These are phyloP conservation scores for Hipposideros armiger DNA, from an alignment of 2,113 vertebrate species.

Conservation along the genomic window DNA sequence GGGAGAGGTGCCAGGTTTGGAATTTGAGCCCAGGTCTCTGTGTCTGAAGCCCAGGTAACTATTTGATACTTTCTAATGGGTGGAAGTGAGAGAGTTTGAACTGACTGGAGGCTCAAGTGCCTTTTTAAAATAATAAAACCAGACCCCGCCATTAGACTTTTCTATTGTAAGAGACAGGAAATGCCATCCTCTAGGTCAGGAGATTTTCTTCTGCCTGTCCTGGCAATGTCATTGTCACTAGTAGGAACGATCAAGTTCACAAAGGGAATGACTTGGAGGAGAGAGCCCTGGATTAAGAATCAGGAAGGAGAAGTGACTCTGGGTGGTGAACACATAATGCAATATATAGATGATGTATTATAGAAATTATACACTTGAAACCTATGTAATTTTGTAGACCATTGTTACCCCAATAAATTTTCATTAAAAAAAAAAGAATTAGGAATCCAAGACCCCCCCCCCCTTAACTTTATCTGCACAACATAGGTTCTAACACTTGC, in stretches of 20 bases:
- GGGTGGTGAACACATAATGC: too few relatives aligned
- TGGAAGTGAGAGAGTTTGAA: neutral
- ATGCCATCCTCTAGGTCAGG: neutral
- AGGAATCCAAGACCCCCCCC: neutral
- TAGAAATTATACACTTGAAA: too few relatives aligned
- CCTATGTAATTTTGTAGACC: too few relatives aligned
- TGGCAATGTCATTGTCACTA: neutral
- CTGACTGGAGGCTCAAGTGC: neutral
- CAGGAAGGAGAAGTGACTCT: neutral
- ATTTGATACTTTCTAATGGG: neutral
- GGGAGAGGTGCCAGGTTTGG: neutral
- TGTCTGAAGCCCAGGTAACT: neutral
- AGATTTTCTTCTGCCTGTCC: neutral
- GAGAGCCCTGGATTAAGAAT: neutral
- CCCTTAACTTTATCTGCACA: neutral
- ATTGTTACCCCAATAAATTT: too few relatives aligned
- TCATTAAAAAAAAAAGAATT: neutral
- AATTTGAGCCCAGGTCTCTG: neutral
- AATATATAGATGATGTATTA: too few relatives aligned
- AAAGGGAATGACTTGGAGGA: neutral
- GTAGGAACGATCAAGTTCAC: neutral
- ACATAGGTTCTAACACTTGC: neutral
- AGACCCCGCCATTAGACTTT: neutral
- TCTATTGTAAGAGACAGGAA: constrained; percentile 12
- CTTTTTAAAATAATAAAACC: constrained; percentile 17